Conservation (phyloP, 1,140 invertebrate genomes). For the Panulirus ornatus region DNA sequence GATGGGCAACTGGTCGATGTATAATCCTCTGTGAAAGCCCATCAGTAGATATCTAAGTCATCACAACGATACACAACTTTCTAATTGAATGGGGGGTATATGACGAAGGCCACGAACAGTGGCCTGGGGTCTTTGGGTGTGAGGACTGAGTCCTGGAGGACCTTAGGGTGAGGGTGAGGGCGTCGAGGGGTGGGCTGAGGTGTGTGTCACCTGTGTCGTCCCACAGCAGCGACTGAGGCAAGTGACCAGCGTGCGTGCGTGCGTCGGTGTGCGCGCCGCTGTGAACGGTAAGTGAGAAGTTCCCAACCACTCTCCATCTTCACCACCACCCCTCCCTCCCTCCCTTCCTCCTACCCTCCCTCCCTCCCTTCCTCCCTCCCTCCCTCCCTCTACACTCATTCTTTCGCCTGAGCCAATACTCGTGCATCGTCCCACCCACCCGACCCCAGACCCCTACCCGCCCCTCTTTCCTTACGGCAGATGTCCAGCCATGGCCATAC, state of each 20-base stretch:
- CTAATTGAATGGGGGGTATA: neutral
- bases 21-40: no score
- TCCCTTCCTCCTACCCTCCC: neutral
- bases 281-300: constrained; percentile 63
- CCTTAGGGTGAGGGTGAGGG: neutral
- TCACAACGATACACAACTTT: no score
- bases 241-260: neutral
- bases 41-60: no score
- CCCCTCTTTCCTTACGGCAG: neutral
- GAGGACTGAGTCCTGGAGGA: neutral
- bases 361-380: neutral
- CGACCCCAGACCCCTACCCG: neutral
- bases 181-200: neutral
- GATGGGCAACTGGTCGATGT: no score
- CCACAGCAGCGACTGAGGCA: neutral
- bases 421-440: neutral
- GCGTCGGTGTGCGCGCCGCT: constrained; percentile 40
- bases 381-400: constrained; percentile 15
- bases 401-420: constrained; percentile 9
- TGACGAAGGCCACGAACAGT: no score
- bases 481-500: neutral
- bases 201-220: neutral
- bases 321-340: neutral
- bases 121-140: neutral
- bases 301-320: constrained; percentile 33